Evolutionary conservation across 2,113 vertebrate species (phyloP).

Genomic region (Oreocharis arfaki): DNA sequence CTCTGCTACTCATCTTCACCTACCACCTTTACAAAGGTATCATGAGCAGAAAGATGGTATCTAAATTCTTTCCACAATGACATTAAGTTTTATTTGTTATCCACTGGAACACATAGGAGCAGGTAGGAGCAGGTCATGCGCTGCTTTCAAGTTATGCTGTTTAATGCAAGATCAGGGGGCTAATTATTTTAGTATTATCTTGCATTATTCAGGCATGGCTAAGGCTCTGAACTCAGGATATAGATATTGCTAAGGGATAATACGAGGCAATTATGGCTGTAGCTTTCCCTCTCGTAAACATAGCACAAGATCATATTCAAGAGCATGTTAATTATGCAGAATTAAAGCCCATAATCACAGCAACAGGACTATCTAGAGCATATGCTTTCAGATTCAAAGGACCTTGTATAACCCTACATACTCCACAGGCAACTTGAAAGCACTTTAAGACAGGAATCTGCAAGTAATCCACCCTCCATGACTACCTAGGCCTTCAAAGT

Average conservation of each 20-base stretch:
- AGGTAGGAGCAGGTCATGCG: background rate
- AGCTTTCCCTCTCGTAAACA: conserved; percentile 1
- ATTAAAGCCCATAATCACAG: conserved; percentile 13
- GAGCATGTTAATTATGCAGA: background rate
- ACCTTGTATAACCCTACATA: background rate
- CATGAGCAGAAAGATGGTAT: background rate
- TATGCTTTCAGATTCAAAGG: background rate
- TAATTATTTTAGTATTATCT: conserved; percentile 46
- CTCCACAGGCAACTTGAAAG: background rate
- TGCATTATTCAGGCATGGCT: conserved; percentile 1
- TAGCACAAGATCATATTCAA: background rate
- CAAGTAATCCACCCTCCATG: background rate
- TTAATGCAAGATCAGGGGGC: conserved; percentile 34
- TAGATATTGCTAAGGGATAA: background rate
- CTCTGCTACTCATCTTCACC: background rate
- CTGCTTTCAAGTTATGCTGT: background rate
- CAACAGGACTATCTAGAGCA: background rate
- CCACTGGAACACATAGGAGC: background rate
- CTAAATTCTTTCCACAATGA: background rate
- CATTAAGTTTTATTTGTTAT: background rate
- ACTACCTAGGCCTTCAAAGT: background rate
- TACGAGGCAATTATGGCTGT: background rate
- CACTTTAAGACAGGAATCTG: background rate
- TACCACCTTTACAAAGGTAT: background rate
- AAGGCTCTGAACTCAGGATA: background rate